Percentiles rank a stretch among this genome's conserved stretches.
phyloP scores from a whole-genome alignment of 2,113 vertebrate species.

The Nipponia nippon region DNA sequence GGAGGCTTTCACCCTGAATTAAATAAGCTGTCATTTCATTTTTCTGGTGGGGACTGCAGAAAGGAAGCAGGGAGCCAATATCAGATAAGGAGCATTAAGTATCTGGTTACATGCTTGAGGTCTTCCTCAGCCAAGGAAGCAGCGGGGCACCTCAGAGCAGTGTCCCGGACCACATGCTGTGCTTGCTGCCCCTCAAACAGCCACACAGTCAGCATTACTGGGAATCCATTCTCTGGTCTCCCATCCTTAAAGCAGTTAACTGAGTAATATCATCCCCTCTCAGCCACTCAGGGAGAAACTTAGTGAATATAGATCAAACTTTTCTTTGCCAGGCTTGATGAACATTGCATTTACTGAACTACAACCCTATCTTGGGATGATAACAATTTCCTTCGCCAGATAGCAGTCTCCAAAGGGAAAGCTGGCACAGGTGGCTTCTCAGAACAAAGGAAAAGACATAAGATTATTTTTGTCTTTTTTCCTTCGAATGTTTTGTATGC shows the following conservation, averaged over 20 bases:
- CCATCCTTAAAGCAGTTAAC: background rate
- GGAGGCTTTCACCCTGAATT: background rate
- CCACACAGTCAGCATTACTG: background rate
- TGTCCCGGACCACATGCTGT: background rate
- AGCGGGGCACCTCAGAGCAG: rapidly evolving
- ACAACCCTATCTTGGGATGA: background rate
- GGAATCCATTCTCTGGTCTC: background rate
- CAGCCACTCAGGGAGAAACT: background rate
- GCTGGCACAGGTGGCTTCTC: background rate
- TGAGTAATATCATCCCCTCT: background rate
- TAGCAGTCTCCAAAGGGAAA: background rate
- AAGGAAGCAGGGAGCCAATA: background rate
- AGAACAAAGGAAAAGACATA: background rate
- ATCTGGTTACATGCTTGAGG: background rate
- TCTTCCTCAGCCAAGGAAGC: background rate
- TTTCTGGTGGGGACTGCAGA: background rate
- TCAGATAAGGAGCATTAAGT: background rate
- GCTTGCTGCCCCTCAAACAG: background rate
- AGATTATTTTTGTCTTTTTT: background rate
- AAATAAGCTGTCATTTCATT: background rate
- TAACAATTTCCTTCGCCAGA: background rate
- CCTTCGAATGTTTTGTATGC: background rate
- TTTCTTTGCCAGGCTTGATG: background rate
- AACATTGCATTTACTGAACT: background rate
- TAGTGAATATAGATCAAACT: background rate